Base-by-base conservation (phyloP, 2,888 invertebrate genomes). In the Portevinia maculata region DNA sequence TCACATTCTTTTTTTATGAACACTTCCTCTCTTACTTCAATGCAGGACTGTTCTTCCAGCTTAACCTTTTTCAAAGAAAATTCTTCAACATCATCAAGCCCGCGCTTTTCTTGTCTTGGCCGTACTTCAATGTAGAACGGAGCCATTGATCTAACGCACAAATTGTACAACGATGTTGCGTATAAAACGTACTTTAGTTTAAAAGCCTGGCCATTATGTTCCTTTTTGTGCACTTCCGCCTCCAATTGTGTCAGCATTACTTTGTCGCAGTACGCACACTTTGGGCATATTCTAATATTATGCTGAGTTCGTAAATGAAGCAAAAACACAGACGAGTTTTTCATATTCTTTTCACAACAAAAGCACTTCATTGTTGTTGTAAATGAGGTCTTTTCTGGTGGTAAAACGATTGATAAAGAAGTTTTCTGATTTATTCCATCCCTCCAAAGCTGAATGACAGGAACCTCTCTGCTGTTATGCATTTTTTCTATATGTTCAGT, bases 391-490 rank as follows among this genome's bases (percentile, higher is more conserved):
- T 50, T 78, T 3, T 50, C 67, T 21, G 55, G 17, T 3, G 67
- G 44, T 24, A 78, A 55, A 50, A 78, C 50, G 8, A 83, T 39
- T 6, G 71, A 3, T 13, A 71, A 6, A 5, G 71, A 78, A 0
- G 3, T 67, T 46, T 50, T 71, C 9, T 55, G 46, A 11, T 50
- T 44, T 0, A 0, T 13, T 32, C 15, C 71, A 21, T 73, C 50
- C 7, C 76, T 60, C 37, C 11, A 67, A 4, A 76, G 1, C 7
- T 15, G 55, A 28, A 83, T 28, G 1, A 83, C 67, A 1, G 76
- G 83, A 32, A 83, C 83, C 39, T 76, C 76, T 21, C 83, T 30
- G n/a, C 55, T 24, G 13, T 78, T 83, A 44, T 83, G 83, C 13
- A 67, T 6, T 5, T 15, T 11, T 32, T 67, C 62, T 8, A 83